Evolutionary conservation across 1,140 invertebrate genomes (phyloP), one percentile per base, ranked within the genome.

Genomic region (Drosophila arizonae): DNA sequence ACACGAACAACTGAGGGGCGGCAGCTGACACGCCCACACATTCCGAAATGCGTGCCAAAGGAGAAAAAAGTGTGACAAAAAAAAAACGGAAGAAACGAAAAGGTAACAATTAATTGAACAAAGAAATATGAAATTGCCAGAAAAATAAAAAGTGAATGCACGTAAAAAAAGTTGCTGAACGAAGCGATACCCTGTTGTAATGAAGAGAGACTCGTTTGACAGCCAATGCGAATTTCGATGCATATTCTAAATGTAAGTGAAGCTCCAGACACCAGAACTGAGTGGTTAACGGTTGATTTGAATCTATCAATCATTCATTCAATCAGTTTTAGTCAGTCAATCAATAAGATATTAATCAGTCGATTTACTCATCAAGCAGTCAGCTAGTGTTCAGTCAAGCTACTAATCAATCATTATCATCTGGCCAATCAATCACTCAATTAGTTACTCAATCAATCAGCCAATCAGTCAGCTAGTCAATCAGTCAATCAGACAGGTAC

Each of bases 61-160:
- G 33, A 33, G 3, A 39, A 39, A 39, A 13, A 39, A 39, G 11
- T 11, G 11, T 2, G 8, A 4, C 4, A 6, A 9, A 33, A 33
- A 39, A 39, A 11, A 13, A 39, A 8, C 36, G 36, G 36, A 39
- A 39, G 36, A 39, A 39, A 13, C 11, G 36, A 64, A 63, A 48
- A 82, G 79, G 80, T 76, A 69, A 62, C 72, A 65, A 26, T 70
- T 84, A 79, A 84, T 76, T 84, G 69, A 76, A 84, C 73, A 84
- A 77, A 71, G 58, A 74, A 77, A 77, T 61, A 72, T 56, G 17
- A 76, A 72, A 72, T 72, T 72, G 70, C 39, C 17, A 72, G 46
- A 41, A 43, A 54, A 52, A 33, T 21, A 65, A 57, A 28, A 41
- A 26, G 13, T 28, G 36, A 39, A 39, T 11, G 36, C 10, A 4